Percentiles rank a stretch among this genome's conserved stretches.
Conservation (phyloP, 1,140 invertebrate species). For the Branchinecta lindahli region DNA sequence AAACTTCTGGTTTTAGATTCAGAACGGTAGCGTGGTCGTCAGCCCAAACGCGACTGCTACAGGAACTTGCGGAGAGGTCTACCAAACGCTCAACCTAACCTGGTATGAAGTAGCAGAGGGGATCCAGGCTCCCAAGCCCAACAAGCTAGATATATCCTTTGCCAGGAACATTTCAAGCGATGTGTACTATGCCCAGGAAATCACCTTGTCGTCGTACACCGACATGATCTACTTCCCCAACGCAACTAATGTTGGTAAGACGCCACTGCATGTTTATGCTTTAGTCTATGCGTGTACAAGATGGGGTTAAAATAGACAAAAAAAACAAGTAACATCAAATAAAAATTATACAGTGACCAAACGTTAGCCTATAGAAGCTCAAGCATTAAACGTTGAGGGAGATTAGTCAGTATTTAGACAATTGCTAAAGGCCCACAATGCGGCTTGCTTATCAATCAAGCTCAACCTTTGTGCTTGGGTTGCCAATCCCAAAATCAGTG, state of each 20-base stretch:
- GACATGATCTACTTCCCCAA: background rate
- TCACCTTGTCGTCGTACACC: background rate
- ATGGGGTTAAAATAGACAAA: too few species aligned
- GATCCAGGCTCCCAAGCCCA: background rate
- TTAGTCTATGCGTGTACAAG: too few species aligned
- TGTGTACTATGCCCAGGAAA: background rate
- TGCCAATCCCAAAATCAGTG: too few species aligned
- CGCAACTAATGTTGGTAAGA: background rate
- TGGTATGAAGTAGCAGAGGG: conserved; percentile 12
- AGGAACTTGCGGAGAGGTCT: conserved; percentile 8
- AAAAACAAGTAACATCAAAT: too few species aligned
- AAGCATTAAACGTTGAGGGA: too few species aligned
- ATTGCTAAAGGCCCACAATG: too few species aligned
- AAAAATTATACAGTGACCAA: too few species aligned
- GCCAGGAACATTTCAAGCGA: conserved; percentile 15
- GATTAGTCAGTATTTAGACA: too few species aligned
- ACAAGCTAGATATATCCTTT: conserved; percentile 13
- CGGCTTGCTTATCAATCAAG: too few species aligned
- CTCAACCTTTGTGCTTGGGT: too few species aligned
- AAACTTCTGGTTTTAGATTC: background rate
- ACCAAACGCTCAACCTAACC: conserved; percentile 14
- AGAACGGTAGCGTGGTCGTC: conserved; percentile 13
- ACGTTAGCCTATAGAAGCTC: too few species aligned
- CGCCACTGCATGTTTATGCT: too few species aligned
- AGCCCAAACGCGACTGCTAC: conserved; percentile 15